phyloP scores from a whole-genome alignment of 2,113 vertebrate species.

The Typhlomys cinereus region DNA sequence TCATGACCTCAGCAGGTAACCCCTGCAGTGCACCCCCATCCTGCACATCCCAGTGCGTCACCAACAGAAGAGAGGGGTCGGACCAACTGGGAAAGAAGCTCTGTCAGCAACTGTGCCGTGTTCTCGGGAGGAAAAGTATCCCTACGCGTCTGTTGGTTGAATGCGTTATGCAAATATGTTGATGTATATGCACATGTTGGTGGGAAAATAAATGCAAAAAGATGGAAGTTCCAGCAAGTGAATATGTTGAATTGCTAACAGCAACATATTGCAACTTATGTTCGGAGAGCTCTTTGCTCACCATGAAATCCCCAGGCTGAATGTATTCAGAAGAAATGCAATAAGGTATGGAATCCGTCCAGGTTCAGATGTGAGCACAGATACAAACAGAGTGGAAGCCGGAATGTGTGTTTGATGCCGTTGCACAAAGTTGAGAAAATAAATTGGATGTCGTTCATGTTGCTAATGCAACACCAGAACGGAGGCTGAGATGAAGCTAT shows the following conservation, averaged over 20 bases:
- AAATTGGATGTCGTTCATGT: conserved; percentile 79
- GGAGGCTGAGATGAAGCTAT: conserved; percentile 76
- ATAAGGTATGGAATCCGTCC: conserved; percentile 81
- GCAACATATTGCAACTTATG: conserved; percentile 80
- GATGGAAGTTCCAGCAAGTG: conserved; percentile 70
- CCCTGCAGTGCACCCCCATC: not conserved
- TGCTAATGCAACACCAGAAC: conserved; percentile 75
- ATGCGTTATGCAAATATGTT: conserved; percentile 74
- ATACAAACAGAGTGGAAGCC: conserved; percentile 66
- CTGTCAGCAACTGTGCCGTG: conserved; percentile 50
- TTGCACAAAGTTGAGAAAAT: conserved; percentile 77
- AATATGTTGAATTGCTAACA: conserved; percentile 79
- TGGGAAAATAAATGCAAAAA: conserved; percentile 76
- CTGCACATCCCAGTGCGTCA: not conserved
- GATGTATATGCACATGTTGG: conserved; percentile 72
- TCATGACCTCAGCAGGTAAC: conserved; percentile 34
- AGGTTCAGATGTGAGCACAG: conserved; percentile 81
- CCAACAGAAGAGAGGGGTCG: conserved; percentile 51
- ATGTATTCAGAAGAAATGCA: conserved; percentile 77
- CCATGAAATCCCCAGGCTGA: conserved; percentile 79
- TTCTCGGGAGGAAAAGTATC: conserved; percentile 58
- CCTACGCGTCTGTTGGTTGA: conserved; percentile 65
- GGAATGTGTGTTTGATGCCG: conserved; percentile 72
- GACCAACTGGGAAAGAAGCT: conserved; percentile 58
- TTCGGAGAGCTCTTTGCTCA: conserved; percentile 79